Evolutionary conservation across 1,140 invertebrate species (phyloP).

Genomic region (Drosophila hydei): DNA sequence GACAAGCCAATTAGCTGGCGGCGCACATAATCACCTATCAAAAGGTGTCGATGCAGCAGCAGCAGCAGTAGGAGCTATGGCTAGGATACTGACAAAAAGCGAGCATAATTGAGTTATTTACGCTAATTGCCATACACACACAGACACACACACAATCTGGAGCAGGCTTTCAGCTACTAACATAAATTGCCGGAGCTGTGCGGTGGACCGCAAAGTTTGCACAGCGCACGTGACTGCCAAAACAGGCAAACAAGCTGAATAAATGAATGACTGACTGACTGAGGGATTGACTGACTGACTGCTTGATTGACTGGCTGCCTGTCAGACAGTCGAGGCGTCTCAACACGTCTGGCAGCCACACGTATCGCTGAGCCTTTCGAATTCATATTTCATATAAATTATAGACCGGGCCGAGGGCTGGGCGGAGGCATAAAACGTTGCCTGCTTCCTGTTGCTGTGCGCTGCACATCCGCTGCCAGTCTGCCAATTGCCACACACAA

Average conservation of each 20-base stretch:
- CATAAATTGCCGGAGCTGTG: slow-evolving; percentile 48
- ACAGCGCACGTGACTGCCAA: slow-evolving; percentile 48
- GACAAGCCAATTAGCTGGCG: slow-evolving; percentile 56
- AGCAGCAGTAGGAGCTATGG: neutral
- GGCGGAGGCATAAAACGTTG: neutral
- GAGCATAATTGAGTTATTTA: slow-evolving; percentile 77
- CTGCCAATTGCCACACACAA: neutral
- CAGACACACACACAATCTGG: neutral
- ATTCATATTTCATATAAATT: slow-evolving; percentile 44
- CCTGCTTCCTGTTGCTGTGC: slow-evolving; percentile 53
- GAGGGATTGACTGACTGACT: slow-evolving; percentile 27
- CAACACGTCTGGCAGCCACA: neutral
- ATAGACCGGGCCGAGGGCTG: no score
- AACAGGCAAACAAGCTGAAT: slow-evolving; percentile 6
- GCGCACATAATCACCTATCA: slow-evolving; percentile 69
- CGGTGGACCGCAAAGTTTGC: slow-evolving; percentile 64
- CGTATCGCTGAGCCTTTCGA: slow-evolving; percentile 2
- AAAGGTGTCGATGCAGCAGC: slow-evolving; percentile 63
- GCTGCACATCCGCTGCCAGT: slow-evolving; percentile 41
- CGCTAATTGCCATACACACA: slow-evolving; percentile 63
- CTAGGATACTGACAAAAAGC: slow-evolving; percentile 22
- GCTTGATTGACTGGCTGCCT: slow-evolving; percentile 14
- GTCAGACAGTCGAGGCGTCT: neutral
- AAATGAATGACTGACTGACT: slow-evolving; percentile 14
- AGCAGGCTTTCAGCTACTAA: slow-evolving; percentile 16